A percentile compares a stretch with the other conserved stretches of the same genome.
These are phyloP conservation scores for Pelecanoides urinatrix DNA, from an alignment of 2,113 vertebrate species.

Conservation along the genomic window DNA sequence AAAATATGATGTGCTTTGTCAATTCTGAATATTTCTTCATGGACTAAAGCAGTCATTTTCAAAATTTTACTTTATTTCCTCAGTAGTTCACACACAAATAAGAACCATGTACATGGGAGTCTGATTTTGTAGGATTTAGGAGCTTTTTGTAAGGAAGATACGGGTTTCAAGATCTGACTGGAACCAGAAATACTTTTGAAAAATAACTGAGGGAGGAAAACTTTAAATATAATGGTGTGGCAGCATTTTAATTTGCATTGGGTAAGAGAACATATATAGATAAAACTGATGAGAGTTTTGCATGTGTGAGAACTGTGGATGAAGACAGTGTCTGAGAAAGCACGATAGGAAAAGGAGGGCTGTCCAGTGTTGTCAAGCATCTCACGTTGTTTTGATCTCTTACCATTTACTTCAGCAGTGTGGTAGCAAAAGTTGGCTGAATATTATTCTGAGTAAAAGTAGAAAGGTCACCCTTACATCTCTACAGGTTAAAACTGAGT, in stretches of 20 bases:
- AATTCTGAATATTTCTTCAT: background rate
- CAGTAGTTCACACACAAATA: background rate
- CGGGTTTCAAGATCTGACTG: background rate
- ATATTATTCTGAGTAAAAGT: background rate
- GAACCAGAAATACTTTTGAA: background rate
- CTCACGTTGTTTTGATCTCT: background rate
- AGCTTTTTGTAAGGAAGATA: background rate
- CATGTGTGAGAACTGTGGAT: background rate
- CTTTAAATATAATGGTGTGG: background rate
- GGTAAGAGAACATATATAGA: background rate
- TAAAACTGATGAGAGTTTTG: background rate
- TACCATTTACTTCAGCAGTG: constrained; percentile 6
- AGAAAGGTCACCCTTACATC: background rate
- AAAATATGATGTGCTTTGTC: background rate
- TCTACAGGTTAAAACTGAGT: constrained; percentile 19
- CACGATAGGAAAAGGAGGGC: background rate
- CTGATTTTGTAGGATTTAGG: background rate
- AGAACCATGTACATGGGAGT: background rate
- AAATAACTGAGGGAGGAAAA: background rate
- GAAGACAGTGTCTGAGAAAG: background rate
- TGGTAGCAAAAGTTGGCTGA: background rate
- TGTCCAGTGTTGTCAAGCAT: background rate
- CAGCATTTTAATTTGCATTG: background rate
- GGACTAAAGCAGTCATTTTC: background rate
- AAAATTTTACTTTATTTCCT: background rate